Percentiles rank a stretch among this genome's conserved stretches.
phyloP scores from a whole-genome alignment of 1,140 invertebrate species.

The Drosophila trapezifrons region DNA sequence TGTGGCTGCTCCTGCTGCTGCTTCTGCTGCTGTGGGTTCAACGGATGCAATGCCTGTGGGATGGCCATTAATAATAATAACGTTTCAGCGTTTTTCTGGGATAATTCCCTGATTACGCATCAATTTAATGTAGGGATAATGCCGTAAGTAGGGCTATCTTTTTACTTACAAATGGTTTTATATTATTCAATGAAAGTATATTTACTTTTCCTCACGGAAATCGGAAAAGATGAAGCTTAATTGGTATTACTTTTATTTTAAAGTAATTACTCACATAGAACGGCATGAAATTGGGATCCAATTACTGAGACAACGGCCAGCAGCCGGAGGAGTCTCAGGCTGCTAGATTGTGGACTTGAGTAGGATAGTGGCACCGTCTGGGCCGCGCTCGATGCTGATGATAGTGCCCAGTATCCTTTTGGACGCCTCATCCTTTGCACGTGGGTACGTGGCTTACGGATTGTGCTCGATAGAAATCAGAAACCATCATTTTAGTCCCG shows the following conservation, averaged over 20 bases:
- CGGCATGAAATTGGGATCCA: constrained; percentile 45
- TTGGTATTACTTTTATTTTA: too few species aligned
- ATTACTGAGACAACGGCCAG: constrained; percentile 53
- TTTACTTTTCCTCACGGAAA: too few species aligned
- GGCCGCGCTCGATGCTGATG: constrained; percentile 60
- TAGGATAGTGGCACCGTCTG: constrained; percentile 29
- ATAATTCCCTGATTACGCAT: background rate
- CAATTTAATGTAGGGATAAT: too few species aligned
- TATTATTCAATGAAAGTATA: too few species aligned
- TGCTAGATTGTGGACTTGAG: background rate
- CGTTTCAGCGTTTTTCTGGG: background rate
- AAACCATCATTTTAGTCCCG: constrained; percentile 67
- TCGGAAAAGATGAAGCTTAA: too few species aligned
- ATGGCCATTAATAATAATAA: background rate
- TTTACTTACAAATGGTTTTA: too few species aligned
- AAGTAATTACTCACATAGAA: constrained; percentile 42
- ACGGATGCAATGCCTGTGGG: constrained; percentile 43
- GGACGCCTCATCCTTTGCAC: constrained; percentile 78
- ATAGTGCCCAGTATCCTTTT: constrained; percentile 49
- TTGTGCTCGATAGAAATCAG: constrained; percentile 53
- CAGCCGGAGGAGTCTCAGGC: constrained; percentile 52
- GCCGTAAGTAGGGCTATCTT: too few species aligned
- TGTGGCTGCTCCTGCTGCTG: background rate
- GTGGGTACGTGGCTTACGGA: constrained; percentile 66
- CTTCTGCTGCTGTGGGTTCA: constrained; percentile 23